Conservation (phyloP, 2,113 vertebrate species). For the Spermophilus dauricus region DNA sequence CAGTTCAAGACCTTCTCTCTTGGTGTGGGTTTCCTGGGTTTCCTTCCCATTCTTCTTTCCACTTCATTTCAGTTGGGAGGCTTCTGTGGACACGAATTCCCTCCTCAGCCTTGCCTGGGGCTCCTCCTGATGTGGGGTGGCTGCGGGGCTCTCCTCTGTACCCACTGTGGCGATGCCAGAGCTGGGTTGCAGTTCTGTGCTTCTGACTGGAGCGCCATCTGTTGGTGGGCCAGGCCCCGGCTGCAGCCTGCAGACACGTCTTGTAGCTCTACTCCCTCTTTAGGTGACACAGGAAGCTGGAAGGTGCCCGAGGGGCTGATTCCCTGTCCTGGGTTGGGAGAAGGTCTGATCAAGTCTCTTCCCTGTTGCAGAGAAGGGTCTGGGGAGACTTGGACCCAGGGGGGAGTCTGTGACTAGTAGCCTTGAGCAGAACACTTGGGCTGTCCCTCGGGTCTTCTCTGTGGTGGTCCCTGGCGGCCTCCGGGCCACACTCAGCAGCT, state of each 20-base stretch:
- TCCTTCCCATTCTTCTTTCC: background rate
- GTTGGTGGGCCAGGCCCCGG: background rate
- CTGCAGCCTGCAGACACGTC: background rate
- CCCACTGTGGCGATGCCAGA: background rate
- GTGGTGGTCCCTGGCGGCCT: too few relatives aligned
- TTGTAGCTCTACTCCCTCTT: background rate
- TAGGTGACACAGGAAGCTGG: background rate
- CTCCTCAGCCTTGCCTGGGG: background rate
- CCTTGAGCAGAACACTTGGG: too few relatives aligned
- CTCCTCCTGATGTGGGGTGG: background rate
- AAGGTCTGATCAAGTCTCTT: background rate
- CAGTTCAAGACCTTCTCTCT: too few relatives aligned
- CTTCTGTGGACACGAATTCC: background rate
- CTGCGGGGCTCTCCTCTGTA: background rate
- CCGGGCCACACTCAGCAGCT: background rate
- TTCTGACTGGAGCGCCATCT: background rate
- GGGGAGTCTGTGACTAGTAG: too few relatives aligned
- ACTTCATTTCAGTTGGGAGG: background rate
- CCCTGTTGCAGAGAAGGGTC: background rate
- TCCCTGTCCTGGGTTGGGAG: too few relatives aligned
- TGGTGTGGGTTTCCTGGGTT: background rate
- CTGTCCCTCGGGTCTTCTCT: background rate
- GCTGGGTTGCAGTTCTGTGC: background rate
- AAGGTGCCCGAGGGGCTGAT: too few relatives aligned
- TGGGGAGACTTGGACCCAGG: too few relatives aligned